Evolutionary conservation across 2,797 vertebrate genomes (phyloP).

Genomic region (Cottoperca gobio): DNA sequence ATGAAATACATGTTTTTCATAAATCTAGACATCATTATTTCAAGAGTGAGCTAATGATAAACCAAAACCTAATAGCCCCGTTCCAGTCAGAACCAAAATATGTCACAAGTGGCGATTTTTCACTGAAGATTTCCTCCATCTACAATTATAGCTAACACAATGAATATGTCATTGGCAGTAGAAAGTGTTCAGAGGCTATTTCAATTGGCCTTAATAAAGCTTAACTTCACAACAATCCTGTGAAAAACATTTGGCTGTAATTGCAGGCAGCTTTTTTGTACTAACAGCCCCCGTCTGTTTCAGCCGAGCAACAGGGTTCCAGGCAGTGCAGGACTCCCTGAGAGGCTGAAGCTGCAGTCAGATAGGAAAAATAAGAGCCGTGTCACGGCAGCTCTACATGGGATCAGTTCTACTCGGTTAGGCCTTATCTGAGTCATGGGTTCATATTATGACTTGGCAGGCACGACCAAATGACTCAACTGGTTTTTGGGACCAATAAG

Average conservation of each 20-base stretch:
- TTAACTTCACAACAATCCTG: conserved; percentile 23
- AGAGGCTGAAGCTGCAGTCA: conserved; percentile 32
- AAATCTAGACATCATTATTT: conserved; percentile 2
- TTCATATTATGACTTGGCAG: conserved; percentile 74
- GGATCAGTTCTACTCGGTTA: conserved; percentile 63
- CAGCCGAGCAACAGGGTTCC: conserved; percentile 30
- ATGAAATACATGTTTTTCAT: not conserved
- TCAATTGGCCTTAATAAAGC: conserved; percentile 5
- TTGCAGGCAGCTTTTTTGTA: conserved; percentile 13
- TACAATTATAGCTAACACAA: conserved; percentile 2
- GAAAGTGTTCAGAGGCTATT: not conserved
- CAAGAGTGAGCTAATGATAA: conserved; percentile 12
- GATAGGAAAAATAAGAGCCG: conserved; percentile 36
- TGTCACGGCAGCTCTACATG: conserved; percentile 56
- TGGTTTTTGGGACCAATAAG: conserved; percentile 69
- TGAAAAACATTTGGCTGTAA: conserved; percentile 41
- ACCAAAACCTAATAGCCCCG: too few relatives aligned
- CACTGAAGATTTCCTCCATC: conserved; percentile 2
- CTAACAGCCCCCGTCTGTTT: conserved; percentile 23
- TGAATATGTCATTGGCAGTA: not conserved
- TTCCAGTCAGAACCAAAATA: too few relatives aligned
- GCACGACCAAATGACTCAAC: conserved; percentile 67
- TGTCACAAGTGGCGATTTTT: not conserved
- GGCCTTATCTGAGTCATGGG: conserved; percentile 71
- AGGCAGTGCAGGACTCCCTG: conserved; percentile 35